phyloP scores from a whole-genome alignment of 2,113 vertebrate genomes.

The Amphilophus citrinellus region DNA sequence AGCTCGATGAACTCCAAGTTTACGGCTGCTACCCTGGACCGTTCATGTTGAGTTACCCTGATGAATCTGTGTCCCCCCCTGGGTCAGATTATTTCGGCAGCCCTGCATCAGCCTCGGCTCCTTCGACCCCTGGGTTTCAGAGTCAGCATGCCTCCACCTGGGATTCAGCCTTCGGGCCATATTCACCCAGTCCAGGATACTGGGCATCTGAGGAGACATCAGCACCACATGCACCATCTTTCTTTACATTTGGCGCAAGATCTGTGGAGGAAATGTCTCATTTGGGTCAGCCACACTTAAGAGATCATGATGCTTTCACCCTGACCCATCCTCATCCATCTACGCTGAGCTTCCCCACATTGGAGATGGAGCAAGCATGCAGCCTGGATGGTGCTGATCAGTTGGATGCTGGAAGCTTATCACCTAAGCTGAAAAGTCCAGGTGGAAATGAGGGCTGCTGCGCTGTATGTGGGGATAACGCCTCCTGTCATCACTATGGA shows the following conservation, averaged over 20 bases:
- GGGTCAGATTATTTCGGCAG: constrained; percentile 93
- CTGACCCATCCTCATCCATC: constrained; percentile 69
- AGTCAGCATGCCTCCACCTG: constrained; percentile 83
- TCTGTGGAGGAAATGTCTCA: constrained; percentile 74
- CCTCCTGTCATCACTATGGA: constrained; percentile 96
- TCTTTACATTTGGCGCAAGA: constrained; percentile 84
- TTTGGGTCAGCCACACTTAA: constrained; percentile 76
- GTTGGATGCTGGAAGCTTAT: constrained; percentile 76
- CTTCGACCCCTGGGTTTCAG: constrained; percentile 88
- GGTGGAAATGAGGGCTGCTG: constrained; percentile 89
- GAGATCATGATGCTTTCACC: constrained; percentile 84
- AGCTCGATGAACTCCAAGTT: constrained; percentile 92
- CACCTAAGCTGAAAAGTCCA: constrained; percentile 84
- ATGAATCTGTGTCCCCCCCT: constrained; percentile 88
- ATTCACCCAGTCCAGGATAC: constrained; percentile 86
- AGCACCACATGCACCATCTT: constrained; percentile 76
- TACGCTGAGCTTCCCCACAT: constrained; percentile 68
- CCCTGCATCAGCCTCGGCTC: constrained; percentile 86
- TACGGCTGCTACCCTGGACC: constrained; percentile 92
- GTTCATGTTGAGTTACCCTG: constrained; percentile 82
- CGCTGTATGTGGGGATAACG: constrained; percentile 94
- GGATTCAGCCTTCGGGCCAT: constrained; percentile 89
- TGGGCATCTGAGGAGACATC: constrained; percentile 84
- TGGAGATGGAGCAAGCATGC: constrained; percentile 75
- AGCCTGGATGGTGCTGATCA: constrained; percentile 77